Conservation (phyloP, 2,888 invertebrate species). For the Phaedon cochleariae region DNA sequence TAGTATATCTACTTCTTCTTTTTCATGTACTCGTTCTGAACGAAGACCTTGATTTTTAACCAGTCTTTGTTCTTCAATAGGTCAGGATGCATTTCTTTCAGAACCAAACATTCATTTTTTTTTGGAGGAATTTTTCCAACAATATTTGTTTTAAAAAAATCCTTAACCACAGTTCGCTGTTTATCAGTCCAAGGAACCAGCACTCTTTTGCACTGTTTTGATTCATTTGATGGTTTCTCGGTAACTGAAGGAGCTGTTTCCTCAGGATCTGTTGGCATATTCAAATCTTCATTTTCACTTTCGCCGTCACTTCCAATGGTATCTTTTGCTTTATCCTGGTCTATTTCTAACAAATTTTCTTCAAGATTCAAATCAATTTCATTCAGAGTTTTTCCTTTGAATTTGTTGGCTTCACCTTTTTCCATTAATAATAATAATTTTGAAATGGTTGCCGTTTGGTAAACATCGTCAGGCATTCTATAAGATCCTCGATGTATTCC, state of each 20-base stretch:
- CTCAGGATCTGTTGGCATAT: background rate
- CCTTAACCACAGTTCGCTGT: background rate
- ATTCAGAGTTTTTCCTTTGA: constrained; percentile 36
- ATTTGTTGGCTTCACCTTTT: constrained; percentile 32
- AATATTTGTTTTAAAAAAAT: background rate
- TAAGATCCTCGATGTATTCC: constrained; percentile 32
- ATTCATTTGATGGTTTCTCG: background rate
- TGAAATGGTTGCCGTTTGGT: constrained; percentile 37
- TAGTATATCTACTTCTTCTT: no score
- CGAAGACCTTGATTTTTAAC: background rate
- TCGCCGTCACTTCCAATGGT: background rate
- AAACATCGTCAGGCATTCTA: constrained; percentile 30
- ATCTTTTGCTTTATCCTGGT: background rate
- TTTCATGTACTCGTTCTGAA: background rate
- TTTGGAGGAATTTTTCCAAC: background rate
- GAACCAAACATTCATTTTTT: background rate
- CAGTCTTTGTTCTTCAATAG: background rate
- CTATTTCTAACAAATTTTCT: background rate
- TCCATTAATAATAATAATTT: constrained; percentile 40
- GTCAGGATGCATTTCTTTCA: background rate
- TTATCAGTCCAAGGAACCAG: background rate
- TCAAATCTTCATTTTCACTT: no score
- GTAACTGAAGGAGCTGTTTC: background rate
- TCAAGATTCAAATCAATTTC: constrained; percentile 38
- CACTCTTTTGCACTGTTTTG: background rate